Evolutionary conservation across 2,113 vertebrate species (phyloP), one percentile per base, ranked within the genome.

Genomic region (Haliaeetus leucogaster): DNA sequence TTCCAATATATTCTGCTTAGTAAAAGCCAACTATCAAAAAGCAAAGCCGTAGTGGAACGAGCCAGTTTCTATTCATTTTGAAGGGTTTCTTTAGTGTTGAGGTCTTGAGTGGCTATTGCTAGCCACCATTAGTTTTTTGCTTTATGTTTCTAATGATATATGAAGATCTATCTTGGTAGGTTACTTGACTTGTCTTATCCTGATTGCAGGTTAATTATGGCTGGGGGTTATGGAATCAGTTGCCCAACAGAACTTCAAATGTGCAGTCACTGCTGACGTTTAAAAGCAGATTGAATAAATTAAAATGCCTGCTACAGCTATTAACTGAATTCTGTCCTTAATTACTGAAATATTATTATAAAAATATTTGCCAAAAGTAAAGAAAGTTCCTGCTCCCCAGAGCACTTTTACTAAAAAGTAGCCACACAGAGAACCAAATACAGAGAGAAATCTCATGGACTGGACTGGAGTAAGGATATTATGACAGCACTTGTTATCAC

Each of bases 221-320:
- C 34, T 70, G 17, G 13, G 12, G 18, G n/a, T 92, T 86, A 78
- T 78, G 38, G 83, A 90, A 62, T 82, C 50, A 34, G 21, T 45
- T 94, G 63, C 29, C 76, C 63, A 62, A 58, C 20, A 74, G 25
- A 88, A 66, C 23, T 78, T 70, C 50, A 81, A 81, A 83, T 55
- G 17, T 48, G 45, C 15, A 36, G 62, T 86, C 16, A 34, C 18
- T 43, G 53, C 23, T 77, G 68, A 58, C 77, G 55, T 91, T 84
- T 74, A 74, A 89, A 90, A 94, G 15, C 68, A 95, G 83, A 73
- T 42, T 94, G 59, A 84, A 92, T 66, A 73, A 66, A 86, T 93
- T 80, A 81, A 95, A 91, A 89, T 86, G 17, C 55, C 16, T 86
- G n/a, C 53, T 83, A 71, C 62, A 70, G 63, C 45, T 86, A 40